phyloP scores from a whole-genome alignment of 2,113 vertebrate genomes.

The Cairina moschata region DNA sequence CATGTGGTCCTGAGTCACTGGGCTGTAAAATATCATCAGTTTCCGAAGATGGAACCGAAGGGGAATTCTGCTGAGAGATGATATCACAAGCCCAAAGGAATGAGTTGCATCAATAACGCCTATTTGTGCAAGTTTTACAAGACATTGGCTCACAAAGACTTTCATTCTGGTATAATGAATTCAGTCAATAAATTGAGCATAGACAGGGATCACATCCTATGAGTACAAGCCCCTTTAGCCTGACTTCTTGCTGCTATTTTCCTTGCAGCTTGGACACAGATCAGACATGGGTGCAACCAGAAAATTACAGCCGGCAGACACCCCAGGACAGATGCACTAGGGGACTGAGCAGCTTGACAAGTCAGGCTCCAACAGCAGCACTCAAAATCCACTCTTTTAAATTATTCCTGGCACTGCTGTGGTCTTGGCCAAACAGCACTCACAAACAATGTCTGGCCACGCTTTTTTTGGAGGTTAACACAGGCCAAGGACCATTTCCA shows the following conservation, averaged over 20 bases:
- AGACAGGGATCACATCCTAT: not conserved
- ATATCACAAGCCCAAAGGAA: conserved; percentile 49
- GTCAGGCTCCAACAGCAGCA: not conserved
- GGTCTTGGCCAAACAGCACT: conserved; percentile 32
- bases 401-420: not conserved
- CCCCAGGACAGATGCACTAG: not conserved
- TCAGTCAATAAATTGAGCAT: not conserved
- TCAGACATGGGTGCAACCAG: not conserved
- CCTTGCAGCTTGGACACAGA: not conserved
- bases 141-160: not conserved
- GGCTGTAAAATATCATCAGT: conserved; percentile 45
- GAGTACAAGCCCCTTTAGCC: not conserved
- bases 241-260: not conserved
- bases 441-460: conserved; percentile 38
- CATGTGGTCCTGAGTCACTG: conserved; percentile 62
- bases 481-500: conserved; percentile 55
- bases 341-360: not conserved
- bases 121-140: conserved; percentile 59
- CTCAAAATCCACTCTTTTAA: not conserved
- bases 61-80: conserved; percentile 50
- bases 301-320: not conserved
- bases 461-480: conserved; percentile 22
- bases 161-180: conserved; percentile 2
- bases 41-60: conserved; percentile 55
- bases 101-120: not conserved